Evolutionary conservation across 1,140 invertebrate species (phyloP), one percentile per base, ranked within the genome.

Genomic region (Dreissena rostriformis): DNA sequence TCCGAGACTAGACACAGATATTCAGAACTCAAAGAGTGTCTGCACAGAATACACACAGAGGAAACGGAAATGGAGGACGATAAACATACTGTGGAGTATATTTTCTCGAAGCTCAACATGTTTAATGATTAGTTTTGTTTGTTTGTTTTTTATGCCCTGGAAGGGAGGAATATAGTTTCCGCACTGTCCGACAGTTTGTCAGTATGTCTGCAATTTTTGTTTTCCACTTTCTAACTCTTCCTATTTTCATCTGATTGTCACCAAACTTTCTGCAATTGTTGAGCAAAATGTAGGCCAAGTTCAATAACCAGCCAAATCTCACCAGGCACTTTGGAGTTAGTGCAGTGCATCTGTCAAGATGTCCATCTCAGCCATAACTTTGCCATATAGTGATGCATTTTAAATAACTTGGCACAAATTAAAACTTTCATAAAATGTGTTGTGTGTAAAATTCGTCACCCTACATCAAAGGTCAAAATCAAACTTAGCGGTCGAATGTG

Each of bases 21-120:
- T 49, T 63, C 82, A 11, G 92, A 93, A 68, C 84, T 93, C n/a
- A 73, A 78, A 12, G 63, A 80, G n/a, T 85, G 86, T 87, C 86
- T 93, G 28, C 74, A 83, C 22, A 57, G 77, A 51, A 89, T 89
- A n/a, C 71, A 76, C 12, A 82, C 88, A 24, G 91, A 92, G 73
- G 91, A 91, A 49, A 80, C 86, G 15, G 84, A 87, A 12, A 86
- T 80, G 11, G 81, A 75, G 8, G 72, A 86, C 24, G 92, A 92
- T 83, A 90, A 89, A 78, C 74, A 80, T 14, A 86, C 89, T 5
- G 86, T 77, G 22, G 28, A 24, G 65, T 82, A 55, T 68, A 82
- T 82, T 24, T 73, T 82, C 75, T 75, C 57, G 67, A 55, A 75
- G 49, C 80, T 82, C 15, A 65, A 61, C 66, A n/a, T 82, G 51